phyloP scores from a whole-genome alignment of 2,113 vertebrate species.

The Cyanistes caeruleus region DNA sequence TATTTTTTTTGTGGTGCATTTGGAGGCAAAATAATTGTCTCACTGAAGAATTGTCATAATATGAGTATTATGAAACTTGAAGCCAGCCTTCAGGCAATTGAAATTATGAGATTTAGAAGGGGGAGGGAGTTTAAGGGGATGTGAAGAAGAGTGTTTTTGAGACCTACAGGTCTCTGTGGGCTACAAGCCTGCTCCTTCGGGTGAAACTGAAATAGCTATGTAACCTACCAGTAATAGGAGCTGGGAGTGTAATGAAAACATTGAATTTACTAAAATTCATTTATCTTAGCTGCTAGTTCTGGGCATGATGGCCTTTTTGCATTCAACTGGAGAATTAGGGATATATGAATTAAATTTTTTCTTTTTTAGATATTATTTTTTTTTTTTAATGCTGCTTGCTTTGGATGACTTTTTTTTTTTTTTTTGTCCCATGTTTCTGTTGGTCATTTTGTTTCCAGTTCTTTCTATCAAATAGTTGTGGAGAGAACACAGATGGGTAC shows the following conservation, averaged over 20 bases:
- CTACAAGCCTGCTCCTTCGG: not conserved
- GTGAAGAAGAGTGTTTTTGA: not conserved
- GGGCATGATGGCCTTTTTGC: not conserved
- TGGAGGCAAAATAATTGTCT: not conserved
- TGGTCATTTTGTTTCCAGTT: not conserved
- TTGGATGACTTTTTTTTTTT: not conserved
- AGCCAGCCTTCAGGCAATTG: not conserved
- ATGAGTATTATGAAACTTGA: not conserved
- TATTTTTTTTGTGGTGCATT: not conserved
- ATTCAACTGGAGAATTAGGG: not conserved
- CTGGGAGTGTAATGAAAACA: not conserved
- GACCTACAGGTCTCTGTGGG: not conserved
- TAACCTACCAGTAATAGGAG: not conserved
- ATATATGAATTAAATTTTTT: not conserved
- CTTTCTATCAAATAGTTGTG: not conserved
- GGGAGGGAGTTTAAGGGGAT: accelerated
- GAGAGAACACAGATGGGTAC: not conserved
- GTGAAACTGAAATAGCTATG: not conserved
- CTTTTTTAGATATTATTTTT: not conserved
- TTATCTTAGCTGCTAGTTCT: not conserved
- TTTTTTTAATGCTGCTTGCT: not conserved
- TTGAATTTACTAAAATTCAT: not conserved
- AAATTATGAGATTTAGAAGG: not conserved
- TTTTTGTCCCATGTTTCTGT: not conserved
- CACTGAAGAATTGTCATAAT: not conserved